Evolutionary conservation across 37 sponge, comb jelly and placozoan genomes (phyloP).

Genomic region (Halichondria panicea): DNA sequence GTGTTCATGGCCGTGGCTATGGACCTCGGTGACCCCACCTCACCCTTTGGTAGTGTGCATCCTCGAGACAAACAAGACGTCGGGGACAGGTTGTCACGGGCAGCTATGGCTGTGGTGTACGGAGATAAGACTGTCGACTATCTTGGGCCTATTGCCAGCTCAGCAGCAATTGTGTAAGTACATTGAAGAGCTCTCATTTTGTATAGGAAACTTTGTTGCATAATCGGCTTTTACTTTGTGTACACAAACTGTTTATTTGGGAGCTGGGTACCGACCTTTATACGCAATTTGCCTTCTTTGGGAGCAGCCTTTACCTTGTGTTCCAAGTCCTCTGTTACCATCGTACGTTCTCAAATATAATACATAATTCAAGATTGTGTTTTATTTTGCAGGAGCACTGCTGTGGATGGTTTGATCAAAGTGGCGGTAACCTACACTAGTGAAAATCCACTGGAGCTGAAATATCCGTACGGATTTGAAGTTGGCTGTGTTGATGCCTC

Average conservation of each 20-base stretch:
- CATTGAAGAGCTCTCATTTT: not conserved
- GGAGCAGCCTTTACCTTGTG: too few species aligned
- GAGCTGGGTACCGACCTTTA: too few species aligned
- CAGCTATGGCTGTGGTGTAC: constrained; percentile 49
- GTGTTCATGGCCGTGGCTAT: constrained; percentile 85
- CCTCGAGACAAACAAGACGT: constrained; percentile 71
- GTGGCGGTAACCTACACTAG: not conserved
- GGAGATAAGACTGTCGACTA: constrained; percentile 23
- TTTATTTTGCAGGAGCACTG: not conserved
- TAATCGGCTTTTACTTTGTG: too few species aligned
- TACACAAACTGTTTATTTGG: too few species aligned
- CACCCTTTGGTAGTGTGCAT: constrained; percentile 69
- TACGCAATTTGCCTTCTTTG: too few species aligned
- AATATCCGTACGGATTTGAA: constrained; percentile 58
- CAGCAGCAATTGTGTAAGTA: constrained; percentile 17
- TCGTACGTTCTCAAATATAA: not conserved
- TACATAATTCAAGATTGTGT: not conserved
- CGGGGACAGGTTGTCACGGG: constrained; percentile 36
- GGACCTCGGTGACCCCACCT: constrained; percentile 78
- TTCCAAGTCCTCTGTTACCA: too few species aligned
- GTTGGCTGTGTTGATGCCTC: constrained; percentile 25
- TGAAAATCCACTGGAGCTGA: constrained; percentile 7
- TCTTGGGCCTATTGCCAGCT: constrained; percentile 31
- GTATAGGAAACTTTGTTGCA: too few species aligned
- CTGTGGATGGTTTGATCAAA: not conserved